Conservation (phyloP, 2,888 invertebrate species). For the Sinodicranocentrus sp. region DNA sequence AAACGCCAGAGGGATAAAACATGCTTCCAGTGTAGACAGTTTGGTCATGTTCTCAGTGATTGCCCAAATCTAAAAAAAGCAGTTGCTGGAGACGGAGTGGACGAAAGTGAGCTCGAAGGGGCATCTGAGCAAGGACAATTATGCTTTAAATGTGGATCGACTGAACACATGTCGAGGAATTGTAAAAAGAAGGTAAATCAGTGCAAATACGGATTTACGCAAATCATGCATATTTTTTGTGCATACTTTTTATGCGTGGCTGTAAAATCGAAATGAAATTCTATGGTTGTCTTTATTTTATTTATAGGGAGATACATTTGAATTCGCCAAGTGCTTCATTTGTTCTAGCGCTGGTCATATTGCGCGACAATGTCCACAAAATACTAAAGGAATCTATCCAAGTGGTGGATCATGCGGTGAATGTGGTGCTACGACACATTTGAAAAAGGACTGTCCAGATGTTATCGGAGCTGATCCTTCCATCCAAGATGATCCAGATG, state of each 20-base stretch:
- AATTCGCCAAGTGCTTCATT: slow-evolving; percentile 92
- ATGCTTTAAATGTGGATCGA: slow-evolving; percentile 94
- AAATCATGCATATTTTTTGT: slow-evolving; percentile 43
- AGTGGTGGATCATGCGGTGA: slow-evolving; percentile 89
- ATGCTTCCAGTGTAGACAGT: slow-evolving; percentile 80
- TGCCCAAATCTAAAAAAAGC: slow-evolving; percentile 82
- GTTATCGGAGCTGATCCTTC: slow-evolving; percentile 73
- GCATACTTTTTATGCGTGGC: too few species aligned
- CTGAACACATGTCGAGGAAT: slow-evolving; percentile 85
- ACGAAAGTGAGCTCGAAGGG: slow-evolving; percentile 1
- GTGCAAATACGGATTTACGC: too few species aligned
- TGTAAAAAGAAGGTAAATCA: slow-evolving; percentile 76
- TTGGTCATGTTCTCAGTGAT: slow-evolving; percentile 89
- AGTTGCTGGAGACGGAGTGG: slow-evolving; percentile 2
- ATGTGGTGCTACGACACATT: slow-evolving; percentile 92
- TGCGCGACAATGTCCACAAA: slow-evolving; percentile 92
- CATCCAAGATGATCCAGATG: slow-evolving; percentile 77
- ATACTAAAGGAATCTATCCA: slow-evolving; percentile 91
- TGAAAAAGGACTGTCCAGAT: slow-evolving; percentile 87
- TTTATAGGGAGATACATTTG: slow-evolving; percentile 82
- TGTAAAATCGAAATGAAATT: slow-evolving; percentile 7
- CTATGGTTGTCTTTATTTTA: slow-evolving; percentile 25
- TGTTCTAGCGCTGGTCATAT: slow-evolving; percentile 93
- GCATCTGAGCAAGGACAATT: slow-evolving; percentile 81
- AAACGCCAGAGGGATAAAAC: slow-evolving; percentile 84